Evolutionary conservation across 2,797 vertebrate genomes (phyloP).

Genomic region (Chaetodon trifasciatus): DNA sequence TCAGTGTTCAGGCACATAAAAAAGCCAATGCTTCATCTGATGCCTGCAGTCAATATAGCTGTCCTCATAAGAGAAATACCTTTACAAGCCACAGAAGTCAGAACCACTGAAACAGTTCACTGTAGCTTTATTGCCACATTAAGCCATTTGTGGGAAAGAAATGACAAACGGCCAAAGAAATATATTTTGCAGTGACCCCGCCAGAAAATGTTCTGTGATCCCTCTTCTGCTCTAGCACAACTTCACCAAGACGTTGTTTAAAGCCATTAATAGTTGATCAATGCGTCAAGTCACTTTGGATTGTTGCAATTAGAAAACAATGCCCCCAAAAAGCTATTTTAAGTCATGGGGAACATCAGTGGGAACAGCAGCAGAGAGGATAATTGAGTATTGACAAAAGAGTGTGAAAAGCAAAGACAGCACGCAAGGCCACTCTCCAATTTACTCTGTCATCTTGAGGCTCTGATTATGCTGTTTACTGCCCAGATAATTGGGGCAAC

Average conservation of each 20-base stretch:
- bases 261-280: slow-evolving; percentile 76
- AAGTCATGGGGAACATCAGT: slow-evolving; percentile 70
- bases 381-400: slow-evolving; percentile 88
- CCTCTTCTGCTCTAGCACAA: background rate
- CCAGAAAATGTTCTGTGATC: background rate
- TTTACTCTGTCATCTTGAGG: slow-evolving; percentile 82
- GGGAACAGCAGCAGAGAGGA: slow-evolving; percentile 76
- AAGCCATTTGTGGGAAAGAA: slow-evolving; percentile 5
- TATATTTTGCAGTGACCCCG: slow-evolving; percentile 23
- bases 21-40: slow-evolving; percentile 34
- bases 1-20: slow-evolving; percentile 36
- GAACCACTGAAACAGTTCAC: slow-evolving; percentile 17
- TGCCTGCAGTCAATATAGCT: slow-evolving; percentile 34
- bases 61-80: background rate
- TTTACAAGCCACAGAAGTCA: slow-evolving; percentile 12
- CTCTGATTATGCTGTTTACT: slow-evolving; percentile 83
- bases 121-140: slow-evolving; percentile 15
- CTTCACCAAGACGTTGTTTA: slow-evolving; percentile 27
- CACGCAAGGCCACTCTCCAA: slow-evolving; percentile 74
- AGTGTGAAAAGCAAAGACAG: slow-evolving; percentile 74
- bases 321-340: slow-evolving; percentile 77
- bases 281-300: slow-evolving; percentile 73
- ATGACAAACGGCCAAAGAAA: slow-evolving; percentile 19
- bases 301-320: slow-evolving; percentile 84
- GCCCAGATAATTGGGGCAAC: slow-evolving; percentile 80